phyloP scores from a whole-genome alignment of 2,113 vertebrate genomes.

The Protobothrops flavoviridis region DNA sequence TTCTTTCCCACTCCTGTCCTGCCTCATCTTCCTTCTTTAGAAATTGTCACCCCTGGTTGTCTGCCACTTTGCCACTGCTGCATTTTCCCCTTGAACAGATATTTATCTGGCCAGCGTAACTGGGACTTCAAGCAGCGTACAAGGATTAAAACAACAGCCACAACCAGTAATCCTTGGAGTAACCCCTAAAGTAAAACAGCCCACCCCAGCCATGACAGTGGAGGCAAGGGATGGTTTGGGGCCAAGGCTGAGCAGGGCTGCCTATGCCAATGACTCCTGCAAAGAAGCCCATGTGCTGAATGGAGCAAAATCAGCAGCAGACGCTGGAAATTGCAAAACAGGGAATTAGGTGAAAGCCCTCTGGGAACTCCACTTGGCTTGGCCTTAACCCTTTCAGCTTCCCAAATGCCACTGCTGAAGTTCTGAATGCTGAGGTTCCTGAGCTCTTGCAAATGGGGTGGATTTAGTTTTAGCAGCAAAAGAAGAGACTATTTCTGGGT shows the following conservation, averaged over 20 bases:
- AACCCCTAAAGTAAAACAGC: background rate
- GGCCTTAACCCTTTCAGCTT: background rate
- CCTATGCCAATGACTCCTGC: background rate
- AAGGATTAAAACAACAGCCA: background rate
- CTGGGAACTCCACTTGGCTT: background rate
- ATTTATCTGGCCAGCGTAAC: background rate
- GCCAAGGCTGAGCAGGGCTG: background rate
- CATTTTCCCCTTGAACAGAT: background rate
- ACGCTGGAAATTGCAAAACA: background rate
- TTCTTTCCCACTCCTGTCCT: background rate
- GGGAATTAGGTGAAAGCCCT: background rate
- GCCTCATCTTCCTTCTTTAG: background rate
- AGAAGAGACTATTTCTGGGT: background rate
- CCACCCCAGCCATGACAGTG: constrained; percentile 29
- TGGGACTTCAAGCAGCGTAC: background rate
- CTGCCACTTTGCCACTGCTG: background rate
- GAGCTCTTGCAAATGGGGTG: background rate
- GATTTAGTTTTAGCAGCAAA: background rate
- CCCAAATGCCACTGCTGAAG: background rate
- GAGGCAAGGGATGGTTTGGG: background rate
- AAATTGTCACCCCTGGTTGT: background rate
- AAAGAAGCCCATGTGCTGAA: background rate
- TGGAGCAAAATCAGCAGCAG: constrained; percentile 3
- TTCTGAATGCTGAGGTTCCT: background rate
- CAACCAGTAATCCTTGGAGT: background rate